These are phyloP conservation scores for Sphenopsis melanotis DNA, from an alignment of 2,797 vertebrate genomes.

Conservation along the genomic window DNA sequence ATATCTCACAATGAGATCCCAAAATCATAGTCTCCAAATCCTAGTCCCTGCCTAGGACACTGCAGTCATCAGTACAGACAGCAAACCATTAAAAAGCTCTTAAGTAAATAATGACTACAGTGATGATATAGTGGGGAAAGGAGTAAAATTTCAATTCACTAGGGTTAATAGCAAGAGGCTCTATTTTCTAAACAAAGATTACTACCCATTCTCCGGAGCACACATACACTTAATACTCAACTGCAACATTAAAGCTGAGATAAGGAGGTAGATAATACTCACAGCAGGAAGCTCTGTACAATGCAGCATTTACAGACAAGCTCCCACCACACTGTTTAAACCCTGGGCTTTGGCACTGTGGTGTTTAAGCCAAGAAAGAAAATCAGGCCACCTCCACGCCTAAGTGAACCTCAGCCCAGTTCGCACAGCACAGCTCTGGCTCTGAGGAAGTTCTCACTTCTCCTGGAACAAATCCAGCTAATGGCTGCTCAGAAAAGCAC, in stretches of 20 bases:
- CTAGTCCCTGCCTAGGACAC: neutral
- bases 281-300: slow-evolving; percentile 49
- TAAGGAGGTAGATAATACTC: slow-evolving; percentile 63
- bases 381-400: neutral
- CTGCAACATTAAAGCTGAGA: slow-evolving; percentile 57
- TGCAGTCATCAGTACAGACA: neutral
- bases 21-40: slow-evolving; percentile 17
- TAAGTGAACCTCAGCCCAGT: neutral
- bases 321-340: slow-evolving; percentile 7
- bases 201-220: slow-evolving; percentile 47
- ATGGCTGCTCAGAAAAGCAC: neutral
- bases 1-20: neutral
- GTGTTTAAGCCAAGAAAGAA: neutral
- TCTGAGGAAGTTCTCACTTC: neutral
- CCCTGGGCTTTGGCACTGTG: neutral
- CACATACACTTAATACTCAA: slow-evolving; percentile 49
- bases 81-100: slow-evolving; percentile 44
- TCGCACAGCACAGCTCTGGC: neutral
- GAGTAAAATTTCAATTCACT: slow-evolving; percentile 39
- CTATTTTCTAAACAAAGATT: slow-evolving; percentile 66
- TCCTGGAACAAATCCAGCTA: slow-evolving; percentile 7
- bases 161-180: slow-evolving; percentile 20
- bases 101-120: slow-evolving; percentile 35
- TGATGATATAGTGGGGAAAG: slow-evolving; percentile 27
- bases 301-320: neutral